A percentile compares a stretch with the other conserved stretches of the same genome.
These are phyloP conservation scores for Sarcophaga peregrina DNA, from an alignment of 1,140 invertebrate species.

Conservation along the genomic window DNA sequence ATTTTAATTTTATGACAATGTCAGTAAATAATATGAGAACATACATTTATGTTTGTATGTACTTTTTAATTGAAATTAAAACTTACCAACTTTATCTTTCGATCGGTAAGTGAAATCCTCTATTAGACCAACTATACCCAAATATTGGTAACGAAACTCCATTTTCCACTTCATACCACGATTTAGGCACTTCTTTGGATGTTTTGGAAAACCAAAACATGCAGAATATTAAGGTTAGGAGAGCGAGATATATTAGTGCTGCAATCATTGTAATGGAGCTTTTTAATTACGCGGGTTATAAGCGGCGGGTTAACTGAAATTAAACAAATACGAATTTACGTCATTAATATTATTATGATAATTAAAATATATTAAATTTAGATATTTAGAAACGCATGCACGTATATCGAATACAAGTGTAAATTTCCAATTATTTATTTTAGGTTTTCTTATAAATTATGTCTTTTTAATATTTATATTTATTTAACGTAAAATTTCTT, in stretches of 20 bases:
- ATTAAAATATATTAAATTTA: too few species aligned
- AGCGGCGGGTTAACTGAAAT: neutral
- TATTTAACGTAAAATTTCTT: too few species aligned
- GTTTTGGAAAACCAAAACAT: conserved; percentile 61
- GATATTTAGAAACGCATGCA: too few species aligned
- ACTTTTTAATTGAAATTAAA: neutral
- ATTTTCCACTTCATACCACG: conserved; percentile 67
- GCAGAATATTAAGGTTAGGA: conserved; percentile 50
- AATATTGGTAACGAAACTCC: conserved; percentile 69
- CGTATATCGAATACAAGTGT: too few species aligned
- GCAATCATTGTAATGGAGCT: conserved; percentile 36
- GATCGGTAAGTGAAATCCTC: conserved; percentile 67
- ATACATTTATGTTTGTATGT: conserved; percentile 13
- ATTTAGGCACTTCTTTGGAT: conserved; percentile 62
- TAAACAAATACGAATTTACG: neutral
- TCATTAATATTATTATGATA: too few species aligned
- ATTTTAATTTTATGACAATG: too few species aligned
- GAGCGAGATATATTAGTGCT: conserved; percentile 3
- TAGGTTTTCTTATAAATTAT: too few species aligned
- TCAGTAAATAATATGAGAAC: neutral
- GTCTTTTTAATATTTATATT: too few species aligned
- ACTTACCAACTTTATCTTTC: conserved; percentile 71
- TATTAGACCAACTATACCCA: conserved; percentile 69
- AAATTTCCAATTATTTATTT: too few species aligned
- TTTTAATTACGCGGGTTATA: neutral